Evolutionary conservation across 2,888 invertebrate species (phyloP).

Genomic region (Phaonia tiefii): DNA sequence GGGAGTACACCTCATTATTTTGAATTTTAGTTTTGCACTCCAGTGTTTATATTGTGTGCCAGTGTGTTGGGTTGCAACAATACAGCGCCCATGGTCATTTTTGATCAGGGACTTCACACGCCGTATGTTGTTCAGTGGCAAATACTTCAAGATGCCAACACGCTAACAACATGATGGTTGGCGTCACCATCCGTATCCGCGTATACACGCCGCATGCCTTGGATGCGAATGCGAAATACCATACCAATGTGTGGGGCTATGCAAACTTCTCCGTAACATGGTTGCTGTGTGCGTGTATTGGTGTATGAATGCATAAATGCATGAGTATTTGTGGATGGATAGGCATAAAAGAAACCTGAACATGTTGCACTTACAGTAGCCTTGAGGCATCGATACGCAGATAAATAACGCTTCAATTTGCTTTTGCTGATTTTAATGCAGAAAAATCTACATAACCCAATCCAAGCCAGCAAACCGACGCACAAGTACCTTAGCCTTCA

Average conservation of each 20-base stretch:
- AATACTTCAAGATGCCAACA: slow-evolving; percentile 67
- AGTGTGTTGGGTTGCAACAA: slow-evolving; percentile 23
- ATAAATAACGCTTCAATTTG: slow-evolving; percentile 67
- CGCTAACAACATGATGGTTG: slow-evolving; percentile 66
- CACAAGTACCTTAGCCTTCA: not conserved
- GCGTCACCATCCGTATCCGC: slow-evolving; percentile 56
- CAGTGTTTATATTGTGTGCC: slow-evolving; percentile 20
- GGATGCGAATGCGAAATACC: slow-evolving; percentile 24
- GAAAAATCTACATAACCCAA: slow-evolving; percentile 13
- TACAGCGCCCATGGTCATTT: slow-evolving; percentile 49
- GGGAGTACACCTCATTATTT: too few relatives aligned
- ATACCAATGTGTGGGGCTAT: slow-evolving; percentile 43
- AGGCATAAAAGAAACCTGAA: slow-evolving; percentile 46
- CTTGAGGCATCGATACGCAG: slow-evolving; percentile 67
- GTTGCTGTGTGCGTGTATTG: slow-evolving; percentile 21
- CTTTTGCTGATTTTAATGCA: slow-evolving; percentile 56
- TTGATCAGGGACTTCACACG: slow-evolving; percentile 64
- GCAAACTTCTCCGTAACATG: slow-evolving; percentile 32
- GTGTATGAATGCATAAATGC: not conserved
- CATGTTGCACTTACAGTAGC: slow-evolving; percentile 66
- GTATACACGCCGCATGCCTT: not conserved
- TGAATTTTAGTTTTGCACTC: not conserved
- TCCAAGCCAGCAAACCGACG: slow-evolving; percentile 46
- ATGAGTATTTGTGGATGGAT: slow-evolving; percentile 12
- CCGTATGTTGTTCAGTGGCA: slow-evolving; percentile 64